A percentile compares a stretch with the other conserved stretches of the same genome.
phyloP scores from a whole-genome alignment of 2,113 vertebrate species.

The Orientallactaga bullata region DNA sequence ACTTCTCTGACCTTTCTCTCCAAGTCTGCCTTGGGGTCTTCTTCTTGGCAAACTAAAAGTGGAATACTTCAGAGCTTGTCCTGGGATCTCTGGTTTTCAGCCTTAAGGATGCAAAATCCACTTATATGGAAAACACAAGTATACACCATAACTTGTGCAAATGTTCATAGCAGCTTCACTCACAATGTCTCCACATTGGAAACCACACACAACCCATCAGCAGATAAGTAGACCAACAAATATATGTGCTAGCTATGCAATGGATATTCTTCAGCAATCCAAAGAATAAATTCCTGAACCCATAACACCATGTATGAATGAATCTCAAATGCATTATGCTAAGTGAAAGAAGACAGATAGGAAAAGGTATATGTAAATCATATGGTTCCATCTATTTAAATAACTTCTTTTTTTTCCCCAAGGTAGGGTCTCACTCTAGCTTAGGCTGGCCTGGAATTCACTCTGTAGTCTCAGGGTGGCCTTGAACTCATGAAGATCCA shows the following conservation, averaged over 20 bases:
- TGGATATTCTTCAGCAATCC: conserved; percentile 1
- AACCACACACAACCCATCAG: neutral
- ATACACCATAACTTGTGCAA: neutral
- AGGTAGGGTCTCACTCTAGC: too few species aligned
- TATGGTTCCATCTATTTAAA: conserved; percentile 15
- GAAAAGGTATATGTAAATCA: neutral
- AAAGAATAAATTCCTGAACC: neutral
- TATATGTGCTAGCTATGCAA: neutral
- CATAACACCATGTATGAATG: neutral
- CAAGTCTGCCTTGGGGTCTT: neutral
- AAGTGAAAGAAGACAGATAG: conserved; percentile 29
- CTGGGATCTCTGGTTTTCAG: neutral
- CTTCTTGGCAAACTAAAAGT: neutral
- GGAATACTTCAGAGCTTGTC: neutral
- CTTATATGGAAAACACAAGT: neutral
- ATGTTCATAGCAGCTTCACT: conserved; percentile 6
- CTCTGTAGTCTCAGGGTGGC: too few species aligned
- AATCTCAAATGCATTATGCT: neutral
- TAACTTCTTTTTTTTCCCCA: neutral
- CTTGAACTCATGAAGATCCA: too few species aligned
- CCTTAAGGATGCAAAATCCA: neutral
- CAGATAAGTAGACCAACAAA: neutral
- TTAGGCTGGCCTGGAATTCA: too few species aligned
- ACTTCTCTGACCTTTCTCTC: neutral
- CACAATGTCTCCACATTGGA: neutral